Evolutionary conservation across 2,888 invertebrate genomes (phyloP), one percentile per base, ranked within the genome.

Genomic region (Torymus texanus): DNA sequence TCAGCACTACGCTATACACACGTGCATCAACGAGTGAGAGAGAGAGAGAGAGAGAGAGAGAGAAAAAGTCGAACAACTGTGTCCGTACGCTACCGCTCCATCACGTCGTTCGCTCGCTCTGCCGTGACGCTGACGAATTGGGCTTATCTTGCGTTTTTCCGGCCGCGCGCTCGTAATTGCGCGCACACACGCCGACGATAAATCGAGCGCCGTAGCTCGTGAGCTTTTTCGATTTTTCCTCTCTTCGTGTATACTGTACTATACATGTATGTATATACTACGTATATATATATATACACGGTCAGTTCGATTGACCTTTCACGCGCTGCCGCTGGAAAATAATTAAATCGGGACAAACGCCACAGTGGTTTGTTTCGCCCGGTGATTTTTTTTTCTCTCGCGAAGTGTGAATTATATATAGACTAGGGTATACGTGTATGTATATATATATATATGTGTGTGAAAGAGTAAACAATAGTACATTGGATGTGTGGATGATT

Each of bases 121-220:
- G 10, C 41, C 72, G 62, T 68, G 79, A 76, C 79, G 74, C 79
- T 79, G 81, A 81, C 81, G 76, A 75, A 81, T 79, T 79, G 76
- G 71, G 73, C 70, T 79, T 76, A 81, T 75, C 79, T 76, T 68
- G 70, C 79, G 61, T 68, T 75, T 81, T 76, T 73, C 72, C 75
- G 50, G 41, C 58, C 53, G 75, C 21, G 21, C 21, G 21, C 21
- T 21, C 21, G 21, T 65, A 79, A 73, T 75, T 79, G 73, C 68
- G 41, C 41, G 41, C 8, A 29, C 51, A 10, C 50, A 2, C 58
- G 14, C 71, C 29, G n/a, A 29, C 72, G 78, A 78, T 81, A 75
- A 81, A 81, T 81, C 66, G 63, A 61, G 76, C 75, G 18, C 55
- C 21, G 68, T 8, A 41, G 41, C 8, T 8, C 41, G 41, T 1